Conservation (phyloP, 2,797 vertebrate species). For the Zenarchopterus dispar region DNA sequence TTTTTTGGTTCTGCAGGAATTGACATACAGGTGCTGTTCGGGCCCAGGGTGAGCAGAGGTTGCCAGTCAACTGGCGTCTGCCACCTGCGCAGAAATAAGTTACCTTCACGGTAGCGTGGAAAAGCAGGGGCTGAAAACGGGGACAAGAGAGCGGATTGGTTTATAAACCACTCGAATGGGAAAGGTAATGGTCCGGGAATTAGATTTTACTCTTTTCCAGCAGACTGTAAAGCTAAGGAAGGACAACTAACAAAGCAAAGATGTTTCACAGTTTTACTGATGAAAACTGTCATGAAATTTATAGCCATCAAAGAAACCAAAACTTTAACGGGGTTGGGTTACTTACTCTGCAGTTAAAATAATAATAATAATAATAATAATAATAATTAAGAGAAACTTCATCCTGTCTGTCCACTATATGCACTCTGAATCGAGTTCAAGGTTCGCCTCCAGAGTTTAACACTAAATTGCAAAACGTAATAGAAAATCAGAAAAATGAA, state of each 20-base stretch:
- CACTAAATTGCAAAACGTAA: neutral
- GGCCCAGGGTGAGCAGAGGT: constrained; percentile 68
- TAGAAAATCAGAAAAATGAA: neutral
- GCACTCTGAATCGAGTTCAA: no score
- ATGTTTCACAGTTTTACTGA: neutral
- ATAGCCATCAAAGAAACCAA: no score
- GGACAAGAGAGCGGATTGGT: constrained; percentile 31
- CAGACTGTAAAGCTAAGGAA: constrained; percentile 22
- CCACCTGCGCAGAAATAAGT: constrained; percentile 69
- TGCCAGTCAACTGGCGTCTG: constrained; percentile 66
- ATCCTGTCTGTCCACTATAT: neutral
- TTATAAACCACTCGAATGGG: constrained; percentile 37
- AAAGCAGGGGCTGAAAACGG: constrained; percentile 7
- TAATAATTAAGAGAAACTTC: no score
- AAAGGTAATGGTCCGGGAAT: constrained; percentile 50
- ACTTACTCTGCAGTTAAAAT: no score
- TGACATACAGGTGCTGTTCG: constrained; percentile 85
- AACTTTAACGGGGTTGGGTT: no score
- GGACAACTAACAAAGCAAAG: constrained; percentile 15
- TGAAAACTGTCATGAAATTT: no score
- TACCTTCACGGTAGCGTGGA: constrained; percentile 55
- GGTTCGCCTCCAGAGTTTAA: neutral
- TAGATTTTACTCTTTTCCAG: constrained; percentile 34
- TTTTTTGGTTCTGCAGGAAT: constrained; percentile 74
- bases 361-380: no score